A percentile compares a stretch with the other conserved stretches of the same genome.
phyloP scores from a whole-genome alignment of 1,140 invertebrate species.

The Piezodorus guildinii region DNA sequence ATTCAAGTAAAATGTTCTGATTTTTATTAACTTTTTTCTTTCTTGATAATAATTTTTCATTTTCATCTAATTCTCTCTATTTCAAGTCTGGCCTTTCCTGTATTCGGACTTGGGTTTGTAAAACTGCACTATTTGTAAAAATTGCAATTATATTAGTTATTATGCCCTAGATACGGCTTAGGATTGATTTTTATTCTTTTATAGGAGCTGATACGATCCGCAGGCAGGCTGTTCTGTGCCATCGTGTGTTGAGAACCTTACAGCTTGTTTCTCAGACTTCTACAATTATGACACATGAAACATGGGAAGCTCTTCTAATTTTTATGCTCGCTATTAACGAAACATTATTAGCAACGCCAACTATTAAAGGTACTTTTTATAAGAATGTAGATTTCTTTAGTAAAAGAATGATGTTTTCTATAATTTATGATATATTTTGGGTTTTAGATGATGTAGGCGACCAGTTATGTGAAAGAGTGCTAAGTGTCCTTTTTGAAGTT shows the following conservation, averaged over 20 bases:
- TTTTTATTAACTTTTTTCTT: no score
- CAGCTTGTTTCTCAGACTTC: conserved; percentile 78
- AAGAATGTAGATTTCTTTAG: no score
- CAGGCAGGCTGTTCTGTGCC: conserved; percentile 87
- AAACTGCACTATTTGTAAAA: conserved; percentile 12
- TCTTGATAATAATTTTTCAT: no score
- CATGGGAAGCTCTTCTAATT: conserved; percentile 81
- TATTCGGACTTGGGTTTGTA: conserved; percentile 73
- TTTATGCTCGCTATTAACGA: conserved; percentile 90
- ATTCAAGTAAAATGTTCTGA: neutral
- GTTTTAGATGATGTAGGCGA: conserved; percentile 77
- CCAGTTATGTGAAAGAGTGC: conserved; percentile 83
- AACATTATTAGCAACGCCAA: conserved; percentile 79
- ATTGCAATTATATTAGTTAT: neutral
- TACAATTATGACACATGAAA: conserved; percentile 62
- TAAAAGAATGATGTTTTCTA: no score
- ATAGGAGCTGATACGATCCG: conserved; percentile 77
- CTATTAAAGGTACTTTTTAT: conserved; percentile 46
- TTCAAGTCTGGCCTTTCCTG: conserved; percentile 75
- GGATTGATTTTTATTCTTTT: conserved; percentile 22
- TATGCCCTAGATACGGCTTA: no score
- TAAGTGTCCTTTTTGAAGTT: conserved; percentile 88
- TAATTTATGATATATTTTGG: neutral
- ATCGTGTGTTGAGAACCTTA: conserved; percentile 79
- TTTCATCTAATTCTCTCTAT: conserved; percentile 23